Evolutionary conservation across 2,888 invertebrate species (phyloP), one percentile per base, ranked within the genome.

Genomic region (Plagodis pulveraria): DNA sequence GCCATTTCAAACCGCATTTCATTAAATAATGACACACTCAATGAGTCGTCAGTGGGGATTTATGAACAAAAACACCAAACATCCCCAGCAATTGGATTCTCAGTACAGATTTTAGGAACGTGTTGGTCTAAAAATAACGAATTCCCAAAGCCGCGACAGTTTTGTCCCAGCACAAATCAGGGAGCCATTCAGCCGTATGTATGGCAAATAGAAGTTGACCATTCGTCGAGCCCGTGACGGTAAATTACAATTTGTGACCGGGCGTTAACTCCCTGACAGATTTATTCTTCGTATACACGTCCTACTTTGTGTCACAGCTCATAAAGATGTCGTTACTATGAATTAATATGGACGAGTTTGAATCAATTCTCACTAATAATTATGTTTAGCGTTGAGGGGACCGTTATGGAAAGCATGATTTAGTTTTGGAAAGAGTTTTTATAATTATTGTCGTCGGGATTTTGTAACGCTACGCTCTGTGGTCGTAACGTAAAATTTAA

Each of bases 191-290:
- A 56, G 43, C 60, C 36, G 56, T 60, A 57, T 59, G 54, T 62
- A 63, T 42, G 46, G 40, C 62, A 55, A 66, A 62, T 59, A 66
- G 51, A 61, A 65, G 65, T 63, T 67, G 75, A 79, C 78, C 76
- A 82, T 83, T 76, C 77, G 73, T 78, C 76, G 76, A 73, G 70
- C 76, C 75, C 75, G 78, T 83, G 86, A 78, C 84, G 73, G 76
- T 86, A 87, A 84, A 88, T 89, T 85, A 88, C 86, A 83, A 89
- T 88, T 87, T 89, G 88, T 87, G 87, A 83, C 81, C 83, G 79
- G 80, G 84, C 82, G 87, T 86, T 84, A 82, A 83, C 84, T 58
- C 65, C 74, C 58, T 80, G 89, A 90, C 87, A 89, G 89, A 89
- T 90, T 90, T 90, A 90, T 89, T 80, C 80, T 78, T 78, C 81